Evolutionary conservation across 2,113 vertebrate species (phyloP).

Genomic region (Hippolais icterina): DNA sequence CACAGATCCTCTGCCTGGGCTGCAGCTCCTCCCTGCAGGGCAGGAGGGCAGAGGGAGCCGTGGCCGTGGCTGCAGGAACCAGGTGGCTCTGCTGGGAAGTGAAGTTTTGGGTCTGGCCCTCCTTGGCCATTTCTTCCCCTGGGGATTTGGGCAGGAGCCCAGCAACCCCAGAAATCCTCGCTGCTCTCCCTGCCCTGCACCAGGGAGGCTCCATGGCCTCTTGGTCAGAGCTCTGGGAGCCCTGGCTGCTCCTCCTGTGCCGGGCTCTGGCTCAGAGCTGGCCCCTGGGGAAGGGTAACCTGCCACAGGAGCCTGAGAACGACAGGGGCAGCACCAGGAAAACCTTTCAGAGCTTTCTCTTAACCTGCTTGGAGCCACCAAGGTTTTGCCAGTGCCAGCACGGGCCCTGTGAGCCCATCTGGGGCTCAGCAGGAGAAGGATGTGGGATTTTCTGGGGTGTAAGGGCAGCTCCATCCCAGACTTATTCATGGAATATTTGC

Average conservation of each 20-base stretch:
- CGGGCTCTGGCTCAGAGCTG: background rate
- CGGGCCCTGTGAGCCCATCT: background rate
- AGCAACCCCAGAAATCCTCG: background rate
- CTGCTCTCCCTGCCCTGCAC: background rate
- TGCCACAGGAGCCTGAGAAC: background rate
- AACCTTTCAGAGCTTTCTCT: background rate
- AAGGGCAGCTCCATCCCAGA: background rate
- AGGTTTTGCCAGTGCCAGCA: background rate
- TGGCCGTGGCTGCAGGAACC: background rate
- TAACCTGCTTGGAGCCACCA: background rate
- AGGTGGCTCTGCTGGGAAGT: background rate
- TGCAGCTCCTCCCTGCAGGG: background rate
- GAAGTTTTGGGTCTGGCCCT: background rate
- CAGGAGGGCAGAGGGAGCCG: background rate
- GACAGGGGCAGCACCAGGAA: background rate
- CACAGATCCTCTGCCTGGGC: background rate
- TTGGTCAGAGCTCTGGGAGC: background rate
- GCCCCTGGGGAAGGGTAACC: too few relatives aligned
- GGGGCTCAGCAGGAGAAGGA: background rate
- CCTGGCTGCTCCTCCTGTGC: background rate
- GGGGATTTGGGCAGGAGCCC: background rate
- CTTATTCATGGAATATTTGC: background rate
- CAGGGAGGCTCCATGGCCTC: background rate
- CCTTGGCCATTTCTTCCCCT: too few relatives aligned
- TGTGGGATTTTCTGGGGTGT: background rate